Evolutionary conservation across 2,888 invertebrate genomes (phyloP).

Genomic region (Bruchidius siliquastri): DNA sequence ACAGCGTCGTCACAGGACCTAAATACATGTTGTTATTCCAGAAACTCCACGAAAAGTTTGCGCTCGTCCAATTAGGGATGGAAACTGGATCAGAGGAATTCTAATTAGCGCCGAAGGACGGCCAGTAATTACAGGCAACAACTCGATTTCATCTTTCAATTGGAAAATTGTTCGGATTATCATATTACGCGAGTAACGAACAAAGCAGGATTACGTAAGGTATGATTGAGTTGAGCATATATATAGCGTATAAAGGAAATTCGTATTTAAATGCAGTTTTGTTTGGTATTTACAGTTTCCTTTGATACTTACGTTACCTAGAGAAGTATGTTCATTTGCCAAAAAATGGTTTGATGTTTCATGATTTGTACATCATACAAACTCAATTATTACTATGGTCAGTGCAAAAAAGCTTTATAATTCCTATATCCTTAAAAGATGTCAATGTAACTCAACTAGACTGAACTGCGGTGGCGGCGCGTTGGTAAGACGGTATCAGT

Average conservation of each 20-base stretch:
- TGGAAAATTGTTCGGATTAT: background rate
- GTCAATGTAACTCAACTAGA: too few relatives aligned
- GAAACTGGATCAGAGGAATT: background rate
- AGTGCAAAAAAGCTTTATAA: too few relatives aligned
- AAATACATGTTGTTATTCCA: background rate
- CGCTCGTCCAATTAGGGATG: background rate
- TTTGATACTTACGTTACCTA: too few relatives aligned
- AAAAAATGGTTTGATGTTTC: too few relatives aligned
- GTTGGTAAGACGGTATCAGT: too few relatives aligned
- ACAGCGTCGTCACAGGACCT: background rate
- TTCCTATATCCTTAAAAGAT: too few relatives aligned
- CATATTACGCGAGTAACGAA: background rate
- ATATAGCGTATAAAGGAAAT: background rate
- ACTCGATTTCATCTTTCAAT: background rate
- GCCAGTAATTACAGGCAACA: background rate
- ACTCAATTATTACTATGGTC: too few relatives aligned
- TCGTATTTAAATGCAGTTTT: background rate
- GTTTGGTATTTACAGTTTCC: too few relatives aligned
- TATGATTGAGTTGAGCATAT: background rate
- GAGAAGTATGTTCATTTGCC: too few relatives aligned
- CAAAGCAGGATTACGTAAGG: background rate
- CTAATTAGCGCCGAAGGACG: background rate
- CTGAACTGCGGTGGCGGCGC: too few relatives aligned
- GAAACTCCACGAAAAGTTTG: background rate
- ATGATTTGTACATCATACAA: too few relatives aligned